Evolutionary conservation across 2,797 vertebrate genomes (phyloP), one percentile per base, ranked within the genome.

Genomic region (Gadopsis marmoratus): DNA sequence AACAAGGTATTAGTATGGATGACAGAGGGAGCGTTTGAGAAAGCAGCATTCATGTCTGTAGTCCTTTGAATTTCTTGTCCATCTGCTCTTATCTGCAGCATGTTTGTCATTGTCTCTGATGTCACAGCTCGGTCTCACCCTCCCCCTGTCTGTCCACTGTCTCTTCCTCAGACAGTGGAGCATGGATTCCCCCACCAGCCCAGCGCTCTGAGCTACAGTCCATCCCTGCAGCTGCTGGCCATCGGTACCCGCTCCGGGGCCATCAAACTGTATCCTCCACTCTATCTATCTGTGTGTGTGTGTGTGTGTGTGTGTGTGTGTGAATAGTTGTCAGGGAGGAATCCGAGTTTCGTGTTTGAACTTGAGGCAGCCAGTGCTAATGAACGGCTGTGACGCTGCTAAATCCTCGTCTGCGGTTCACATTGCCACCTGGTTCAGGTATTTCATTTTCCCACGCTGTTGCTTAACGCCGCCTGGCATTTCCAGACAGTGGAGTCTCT

Each of bases 171-270:
- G 98, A 98, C 98, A 0, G 98, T 99, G 86, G 98, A 99, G 79
- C 98, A 99, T 95, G 98, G 98, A 63, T 99, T 99, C 92, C 98
- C 98, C 2, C 98, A 99, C 89, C 98, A 99, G 88, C 98, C 98
- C 88, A 99, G 98, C 0, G 97, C 98, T 23, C 92, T 99, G 58
- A 97, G 97, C 71, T 98, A 96, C 77, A 99, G 97, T 84, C 93
- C 96, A 0, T 95, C 93, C 31, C 95, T 99, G 39, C 96, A 87
- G 56, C 95, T 99, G 69, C 95, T 99, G 95, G 97, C 97, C 89
- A 99, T 99, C 0, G 98, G 98, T 55, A 99, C 97, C 0, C 96
- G 98, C n/a, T 99, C 97, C 0, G 98, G 98, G 79, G 97, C 98
- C 74, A 95, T 99, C 93, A 99, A 99, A 91, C 93, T 99, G 98